phyloP scores from a whole-genome alignment of 1,140 invertebrate genomes.

The Drosophila arawakana region DNA sequence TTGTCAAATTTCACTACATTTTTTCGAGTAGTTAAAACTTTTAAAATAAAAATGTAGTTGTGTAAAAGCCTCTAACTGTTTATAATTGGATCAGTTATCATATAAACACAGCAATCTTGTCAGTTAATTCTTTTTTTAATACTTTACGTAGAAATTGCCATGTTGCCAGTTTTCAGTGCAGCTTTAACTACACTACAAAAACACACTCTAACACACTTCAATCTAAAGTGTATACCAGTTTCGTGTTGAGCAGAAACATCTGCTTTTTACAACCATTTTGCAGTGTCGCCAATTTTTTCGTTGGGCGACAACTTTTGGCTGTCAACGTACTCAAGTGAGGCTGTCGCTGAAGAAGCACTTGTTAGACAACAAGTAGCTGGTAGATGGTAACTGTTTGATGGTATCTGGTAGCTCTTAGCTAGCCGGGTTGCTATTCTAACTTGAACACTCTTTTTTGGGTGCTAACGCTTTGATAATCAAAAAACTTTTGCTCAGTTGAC shows the following conservation, averaged over 20 bases:
- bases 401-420: constrained; percentile 27
- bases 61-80: no score
- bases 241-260: constrained; percentile 16
- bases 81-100: no score
- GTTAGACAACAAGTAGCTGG: constrained; percentile 80
- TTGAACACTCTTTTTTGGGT: constrained; percentile 72
- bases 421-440: constrained; percentile 52
- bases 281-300: constrained; percentile 73
- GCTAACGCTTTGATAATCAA: constrained; percentile 83
- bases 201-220: not conserved
- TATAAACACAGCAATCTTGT: no score
- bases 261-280: constrained; percentile 58
- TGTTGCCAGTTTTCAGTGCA: not conserved
- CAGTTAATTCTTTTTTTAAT: no score
- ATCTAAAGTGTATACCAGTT: constrained; percentile 45
- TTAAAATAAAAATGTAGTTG: no score
- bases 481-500: constrained; percentile 76
- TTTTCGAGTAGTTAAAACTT: no score
- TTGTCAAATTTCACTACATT: no score
- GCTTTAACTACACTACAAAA: not conserved
- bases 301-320: constrained; percentile 73
- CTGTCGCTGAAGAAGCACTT: constrained; percentile 44
- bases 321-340: constrained; percentile 69
- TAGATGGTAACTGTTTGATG: constrained; percentile 30
- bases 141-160: not conserved